Evolutionary conservation across 1,140 invertebrate species (phyloP).

Genomic region (Drosophila melanogaster): Release_6_plus_ISO1_MT NT_037436.4:9002501-9003000

Average conservation of each 20-base stretch:
- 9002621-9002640: constrained; percentile 72
- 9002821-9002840: constrained; percentile 19
- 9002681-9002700: constrained; percentile 69
- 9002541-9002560: constrained; percentile 79
- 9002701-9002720: constrained; percentile 20
- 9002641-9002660: constrained; percentile 65
- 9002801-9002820: constrained; percentile 62
- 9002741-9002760: constrained; percentile 78
- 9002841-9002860: not conserved
- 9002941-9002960: constrained; percentile 76
- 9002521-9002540: constrained; percentile 62
- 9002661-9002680: constrained; percentile 74
- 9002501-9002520: constrained; percentile 61
- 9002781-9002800: constrained; percentile 54
- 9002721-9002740: constrained; percentile 10
- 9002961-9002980: constrained; percentile 50
- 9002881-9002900: constrained; percentile 45
- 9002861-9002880: constrained; percentile 53
- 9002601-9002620: constrained; percentile 55
- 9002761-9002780: constrained; percentile 24
- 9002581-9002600: constrained; percentile 33
- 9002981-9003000: constrained; percentile 59
- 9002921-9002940: constrained; percentile 71
- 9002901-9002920: constrained; percentile 63
- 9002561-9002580: constrained; percentile 63